Evolutionary conservation across 2,113 vertebrate species (phyloP).

Genomic region (Cynoglossus semilaevis): DNA sequence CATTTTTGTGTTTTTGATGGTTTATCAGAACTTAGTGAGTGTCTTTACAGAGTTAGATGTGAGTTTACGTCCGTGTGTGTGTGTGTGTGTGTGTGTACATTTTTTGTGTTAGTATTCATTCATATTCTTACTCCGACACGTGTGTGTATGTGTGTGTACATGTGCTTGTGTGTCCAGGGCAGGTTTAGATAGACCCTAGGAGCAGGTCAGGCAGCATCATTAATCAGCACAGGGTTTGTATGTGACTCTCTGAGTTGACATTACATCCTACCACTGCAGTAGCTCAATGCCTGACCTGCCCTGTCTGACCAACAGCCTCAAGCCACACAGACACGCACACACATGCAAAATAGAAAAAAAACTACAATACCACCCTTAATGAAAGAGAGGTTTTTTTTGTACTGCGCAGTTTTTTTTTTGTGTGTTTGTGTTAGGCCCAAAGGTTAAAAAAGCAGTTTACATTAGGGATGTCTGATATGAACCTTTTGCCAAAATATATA

Average conservation of each 20-base stretch:
- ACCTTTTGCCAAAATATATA: too few relatives aligned
- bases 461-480: too few relatives aligned
- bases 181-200: conserved; percentile 89
- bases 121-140: conserved; percentile 10
- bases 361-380: too few relatives aligned
- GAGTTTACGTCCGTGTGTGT: conserved; percentile 25
- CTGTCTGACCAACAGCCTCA: conserved; percentile 59
- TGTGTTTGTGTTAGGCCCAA: too few relatives aligned
- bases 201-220: conserved; percentile 88
- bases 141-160: conserved; percentile 28
- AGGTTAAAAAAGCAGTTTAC: too few relatives aligned
- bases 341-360: too few relatives aligned
- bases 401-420: too few relatives aligned
- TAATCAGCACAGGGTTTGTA: conserved; percentile 82
- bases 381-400: too few relatives aligned
- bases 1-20: conserved; percentile 25
- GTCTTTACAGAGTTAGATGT: too few relatives aligned
- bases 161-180: conserved; percentile 64
- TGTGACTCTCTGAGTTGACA: conserved; percentile 83
- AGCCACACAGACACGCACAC: conserved; percentile 33
- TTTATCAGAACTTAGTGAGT: too few relatives aligned
- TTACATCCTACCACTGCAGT: conserved; percentile 91
- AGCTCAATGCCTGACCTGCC: conserved; percentile 88
- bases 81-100: conserved; percentile 28
- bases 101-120: conserved; percentile 20